These are phyloP conservation scores for Tenthredo amoena DNA, from an alignment of 2,888 invertebrate species.

Conservation along the genomic window DNA sequence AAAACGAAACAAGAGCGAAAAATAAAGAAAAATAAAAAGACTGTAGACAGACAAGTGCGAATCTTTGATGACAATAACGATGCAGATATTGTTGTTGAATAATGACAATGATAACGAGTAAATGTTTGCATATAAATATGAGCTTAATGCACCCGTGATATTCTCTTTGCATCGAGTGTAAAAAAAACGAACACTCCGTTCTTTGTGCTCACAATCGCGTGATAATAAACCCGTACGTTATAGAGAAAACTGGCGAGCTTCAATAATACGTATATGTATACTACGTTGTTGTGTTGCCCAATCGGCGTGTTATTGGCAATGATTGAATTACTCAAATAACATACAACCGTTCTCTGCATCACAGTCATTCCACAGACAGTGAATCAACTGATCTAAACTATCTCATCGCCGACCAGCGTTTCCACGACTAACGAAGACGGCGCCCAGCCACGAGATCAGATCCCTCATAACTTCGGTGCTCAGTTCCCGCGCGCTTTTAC, in stretches of 20 bases:
- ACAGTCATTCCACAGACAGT: neutral
- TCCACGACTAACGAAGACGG: neutral
- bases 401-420: neutral
- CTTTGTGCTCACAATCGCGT: neutral
- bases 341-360: neutral
- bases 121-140: neutral
- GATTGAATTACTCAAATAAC: conserved; percentile 31
- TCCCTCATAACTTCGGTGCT: neutral
- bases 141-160: neutral
- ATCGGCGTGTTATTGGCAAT: conserved; percentile 33
- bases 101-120: neutral
- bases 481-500: neutral
- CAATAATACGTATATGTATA: neutral
- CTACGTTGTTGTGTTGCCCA: conserved; percentile 1
- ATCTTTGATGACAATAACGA: neutral
- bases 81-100: neutral
- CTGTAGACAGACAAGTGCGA: neutral
- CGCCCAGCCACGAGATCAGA: neutral
- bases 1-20: neutral
- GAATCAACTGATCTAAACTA: neutral
- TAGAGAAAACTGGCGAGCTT: neutral
- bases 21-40: neutral
- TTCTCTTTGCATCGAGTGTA: neutral
- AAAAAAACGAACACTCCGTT: neutral
- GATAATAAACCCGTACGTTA: neutral